Evolutionary conservation across 2,113 vertebrate species (phyloP).

Genomic region (Cyanistes caeruleus): DNA sequence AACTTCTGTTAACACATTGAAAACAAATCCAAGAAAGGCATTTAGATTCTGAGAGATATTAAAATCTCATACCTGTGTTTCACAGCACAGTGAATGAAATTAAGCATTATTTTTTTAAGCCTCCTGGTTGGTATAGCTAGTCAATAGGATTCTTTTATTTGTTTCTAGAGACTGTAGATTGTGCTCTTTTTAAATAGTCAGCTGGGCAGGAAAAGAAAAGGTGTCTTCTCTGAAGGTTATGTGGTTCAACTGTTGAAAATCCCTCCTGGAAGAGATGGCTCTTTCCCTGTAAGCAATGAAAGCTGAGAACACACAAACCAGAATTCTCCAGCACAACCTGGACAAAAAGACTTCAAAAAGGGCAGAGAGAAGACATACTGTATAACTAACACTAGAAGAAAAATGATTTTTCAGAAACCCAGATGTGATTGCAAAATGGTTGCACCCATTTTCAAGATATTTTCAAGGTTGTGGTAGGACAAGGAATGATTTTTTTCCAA

Average conservation of each 20-base stretch:
- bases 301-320: background rate
- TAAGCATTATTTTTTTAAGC: background rate
- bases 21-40: background rate
- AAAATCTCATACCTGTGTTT: background rate
- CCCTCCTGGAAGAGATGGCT: background rate
- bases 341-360: background rate
- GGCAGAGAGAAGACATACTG: background rate
- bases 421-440: background rate
- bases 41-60: background rate
- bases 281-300: background rate
- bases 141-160: background rate
- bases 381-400: background rate
- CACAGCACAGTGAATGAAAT: background rate
- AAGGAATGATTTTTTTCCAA: background rate
- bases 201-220: background rate
- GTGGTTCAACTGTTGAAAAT: background rate
- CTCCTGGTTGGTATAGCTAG: background rate
- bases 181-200: background rate
- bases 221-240: background rate
- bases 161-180: background rate
- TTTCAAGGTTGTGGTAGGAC: background rate
- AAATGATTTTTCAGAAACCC: background rate
- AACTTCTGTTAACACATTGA: background rate
- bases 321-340: background rate
- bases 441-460: background rate